phyloP scores from a whole-genome alignment of 2,888 invertebrate species.

The Meta bourneti region DNA sequence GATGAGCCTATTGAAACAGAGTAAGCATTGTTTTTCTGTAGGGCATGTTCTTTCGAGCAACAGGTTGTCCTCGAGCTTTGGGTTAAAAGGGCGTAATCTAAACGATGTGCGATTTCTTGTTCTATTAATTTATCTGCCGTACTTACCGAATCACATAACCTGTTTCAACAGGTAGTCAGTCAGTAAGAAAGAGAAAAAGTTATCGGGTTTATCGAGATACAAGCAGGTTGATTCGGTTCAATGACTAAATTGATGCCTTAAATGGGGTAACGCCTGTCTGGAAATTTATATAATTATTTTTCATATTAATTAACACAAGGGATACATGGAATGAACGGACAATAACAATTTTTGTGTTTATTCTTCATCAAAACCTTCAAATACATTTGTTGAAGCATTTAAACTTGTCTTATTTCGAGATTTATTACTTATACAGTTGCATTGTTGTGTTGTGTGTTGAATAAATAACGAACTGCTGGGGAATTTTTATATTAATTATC shows the following conservation, averaged over 20 bases:
- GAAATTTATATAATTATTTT: not conserved
- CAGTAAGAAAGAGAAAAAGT: not conserved
- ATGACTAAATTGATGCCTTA: not conserved
- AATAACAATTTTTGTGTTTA: too few species aligned
- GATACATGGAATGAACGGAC: too few species aligned
- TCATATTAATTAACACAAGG: too few species aligned
- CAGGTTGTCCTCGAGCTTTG: not conserved
- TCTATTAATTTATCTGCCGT: not conserved
- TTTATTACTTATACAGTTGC: too few species aligned
- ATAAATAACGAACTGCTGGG: too few species aligned
- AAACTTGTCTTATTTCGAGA: too few species aligned
- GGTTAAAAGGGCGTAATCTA: not conserved
- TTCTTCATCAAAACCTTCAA: too few species aligned
- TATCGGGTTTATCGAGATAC: not conserved
- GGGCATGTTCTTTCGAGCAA: not conserved
- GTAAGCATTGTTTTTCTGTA: not conserved
- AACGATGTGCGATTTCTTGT: constrained; percentile 1
- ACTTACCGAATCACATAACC: not conserved
- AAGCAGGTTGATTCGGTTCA: not conserved
- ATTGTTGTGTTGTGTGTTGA: too few species aligned
- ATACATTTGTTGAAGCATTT: too few species aligned
- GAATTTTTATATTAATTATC: too few species aligned
- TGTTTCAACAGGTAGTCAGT: not conserved
- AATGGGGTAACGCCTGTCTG: not conserved
- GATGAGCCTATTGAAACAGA: not conserved